Evolutionary conservation across 2,888 invertebrate species (phyloP).

Genomic region (Diplazon laetatorius): DNA sequence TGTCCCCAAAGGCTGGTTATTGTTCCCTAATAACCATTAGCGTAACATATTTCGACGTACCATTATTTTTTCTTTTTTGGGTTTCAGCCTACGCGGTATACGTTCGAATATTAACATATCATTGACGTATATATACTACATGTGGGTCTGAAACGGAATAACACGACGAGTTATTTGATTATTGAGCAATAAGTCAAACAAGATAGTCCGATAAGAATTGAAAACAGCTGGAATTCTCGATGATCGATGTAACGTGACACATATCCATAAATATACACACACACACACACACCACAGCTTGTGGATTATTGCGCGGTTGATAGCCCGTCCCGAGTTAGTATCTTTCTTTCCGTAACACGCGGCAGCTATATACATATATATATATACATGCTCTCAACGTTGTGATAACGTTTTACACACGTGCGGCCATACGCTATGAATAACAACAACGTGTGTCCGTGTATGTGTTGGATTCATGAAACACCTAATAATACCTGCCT

Average conservation of each 20-base stretch:
- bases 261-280: no score
- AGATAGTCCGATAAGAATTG: constrained; percentile 13
- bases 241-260: constrained; percentile 28
- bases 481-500: constrained; percentile 56
- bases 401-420: constrained; percentile 35
- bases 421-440: constrained; percentile 34
- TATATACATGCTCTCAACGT: constrained; percentile 19
- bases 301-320: constrained; percentile 11
- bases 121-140: constrained; percentile 8
- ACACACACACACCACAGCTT: no score
- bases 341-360: constrained; percentile 17
- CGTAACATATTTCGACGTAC: background rate
- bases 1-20: no score
- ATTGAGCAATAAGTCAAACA: constrained; percentile 21
- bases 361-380: no score
- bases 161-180: background rate
- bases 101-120: background rate
- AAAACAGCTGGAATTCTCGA: constrained; percentile 15
- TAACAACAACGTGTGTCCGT: constrained; percentile 33
- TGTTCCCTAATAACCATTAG: background rate
- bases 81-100: background rate
- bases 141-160: background rate
- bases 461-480: constrained; percentile 28
- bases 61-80: background rate
- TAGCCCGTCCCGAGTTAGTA: constrained; percentile 1